Base-by-base conservation (phyloP, 2,797 vertebrate genomes). In the Amblyopsis hoosieri region DNA sequence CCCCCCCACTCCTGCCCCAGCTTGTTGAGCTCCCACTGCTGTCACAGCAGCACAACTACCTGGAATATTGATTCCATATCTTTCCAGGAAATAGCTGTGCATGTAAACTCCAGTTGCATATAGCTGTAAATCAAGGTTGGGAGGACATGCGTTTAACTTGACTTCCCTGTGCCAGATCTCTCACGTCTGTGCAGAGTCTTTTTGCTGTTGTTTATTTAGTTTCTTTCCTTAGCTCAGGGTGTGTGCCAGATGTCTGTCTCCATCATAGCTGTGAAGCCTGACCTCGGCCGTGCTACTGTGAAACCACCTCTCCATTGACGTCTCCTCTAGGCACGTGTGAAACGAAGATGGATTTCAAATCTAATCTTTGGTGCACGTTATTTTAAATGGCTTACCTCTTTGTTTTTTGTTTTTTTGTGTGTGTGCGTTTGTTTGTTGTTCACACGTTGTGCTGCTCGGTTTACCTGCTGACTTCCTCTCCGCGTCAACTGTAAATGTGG, bases 171-270 rank as follows among this genome's bases (percentile, higher is more conserved):
- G 67, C 59, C 62, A 72, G 54, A 78, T 70, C 67, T 76, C 64
- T n/a, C 69, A 65, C 51, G 47, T 46, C 31, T 55, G 45, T 76
- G 72, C n/a, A 76, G 64, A 37, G 55, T 50, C 54, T 29, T 9
- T 13, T 51, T 64, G 13, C 6, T 48, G 23, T 2, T 54, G 31
- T 2, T 33, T 3, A 11, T 48, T 48, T n/a, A 12, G 7, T 12
- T 3, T 4, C n/a, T 11, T 42, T 45, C 11, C 4, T 57, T 67
- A 15, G 31, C 51, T n/a, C 7, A 14, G 45, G 0, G 47, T 72
- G 46, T 66, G 62, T 61, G 14, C 70, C 71, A 73, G 63, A 75
- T 70, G 66, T 69, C 55, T 75, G 71, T 57, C 53, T 67, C 60
- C 52, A 12, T 64, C 57, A 8, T 59, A 52, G 58, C 57, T 4